Conservation (phyloP, 2,113 vertebrate genomes). For the Hyla sarda region DNA sequence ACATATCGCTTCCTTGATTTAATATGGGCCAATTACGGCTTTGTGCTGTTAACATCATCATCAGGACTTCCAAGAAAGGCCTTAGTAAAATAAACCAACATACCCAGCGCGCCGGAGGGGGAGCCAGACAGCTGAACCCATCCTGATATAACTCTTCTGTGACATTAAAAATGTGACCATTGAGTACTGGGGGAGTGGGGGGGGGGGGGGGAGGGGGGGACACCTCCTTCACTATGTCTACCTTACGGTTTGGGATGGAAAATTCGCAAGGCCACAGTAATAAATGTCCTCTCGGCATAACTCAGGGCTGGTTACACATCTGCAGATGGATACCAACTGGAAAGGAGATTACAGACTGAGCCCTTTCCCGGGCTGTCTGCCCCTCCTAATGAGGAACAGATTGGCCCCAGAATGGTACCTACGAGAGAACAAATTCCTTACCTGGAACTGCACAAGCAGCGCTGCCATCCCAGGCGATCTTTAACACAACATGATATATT, state of each 20-base stretch:
- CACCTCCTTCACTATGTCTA: not conserved
- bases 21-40: slow-evolving; percentile 65
- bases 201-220: not conserved
- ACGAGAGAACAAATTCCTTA: slow-evolving; percentile 57
- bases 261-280: slow-evolving; percentile 59
- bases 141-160: slow-evolving; percentile 57
- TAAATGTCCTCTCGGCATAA: slow-evolving; percentile 64
- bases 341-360: slow-evolving; percentile 69
- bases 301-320: slow-evolving; percentile 67
- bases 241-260: slow-evolving; percentile 61
- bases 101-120: slow-evolving; percentile 11
- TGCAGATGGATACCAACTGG: slow-evolving; percentile 70
- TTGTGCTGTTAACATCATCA: slow-evolving; percentile 71
- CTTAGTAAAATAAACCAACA: slow-evolving; percentile 65
- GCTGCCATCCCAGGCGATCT: not conserved
- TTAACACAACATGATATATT: not conserved
- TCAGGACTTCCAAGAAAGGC: slow-evolving; percentile 64
- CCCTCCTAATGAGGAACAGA: slow-evolving; percentile 70
- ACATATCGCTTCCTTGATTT: slow-evolving; percentile 67
- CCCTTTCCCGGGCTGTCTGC: slow-evolving; percentile 67
- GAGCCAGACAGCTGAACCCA: slow-evolving; percentile 57
- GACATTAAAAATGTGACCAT: slow-evolving; percentile 49
- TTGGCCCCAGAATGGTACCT: slow-evolving; percentile 35
- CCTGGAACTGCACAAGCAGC: slow-evolving; percentile 49
- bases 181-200: not conserved